Evolutionary conservation across 2,888 invertebrate species (phyloP).

Genomic region (Plebejus argus): DNA sequence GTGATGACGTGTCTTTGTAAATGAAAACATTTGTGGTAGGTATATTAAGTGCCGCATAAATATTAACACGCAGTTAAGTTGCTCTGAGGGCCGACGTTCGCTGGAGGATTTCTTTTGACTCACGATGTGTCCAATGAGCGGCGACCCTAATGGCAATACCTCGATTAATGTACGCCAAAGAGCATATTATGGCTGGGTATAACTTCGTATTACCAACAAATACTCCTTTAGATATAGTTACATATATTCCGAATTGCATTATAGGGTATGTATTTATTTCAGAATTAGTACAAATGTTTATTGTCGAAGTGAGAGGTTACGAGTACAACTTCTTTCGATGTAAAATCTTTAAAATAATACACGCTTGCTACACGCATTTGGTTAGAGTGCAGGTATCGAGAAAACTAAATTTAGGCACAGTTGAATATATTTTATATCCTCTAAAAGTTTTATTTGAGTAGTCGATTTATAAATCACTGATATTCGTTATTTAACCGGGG

Average conservation of each 20-base stretch:
- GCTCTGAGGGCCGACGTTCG: not conserved
- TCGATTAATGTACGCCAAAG: conserved; percentile 45
- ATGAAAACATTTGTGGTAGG: conserved; percentile 13
- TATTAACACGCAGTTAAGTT: not conserved
- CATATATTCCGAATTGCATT: conserved; percentile 35
- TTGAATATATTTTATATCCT: too few relatives aligned
- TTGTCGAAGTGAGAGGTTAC: conserved; percentile 38
- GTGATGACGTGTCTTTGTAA: not conserved
- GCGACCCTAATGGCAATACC: conserved; percentile 29
- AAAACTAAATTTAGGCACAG: not conserved
- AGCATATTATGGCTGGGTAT: conserved; percentile 39
- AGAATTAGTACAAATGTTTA: conserved; percentile 43
- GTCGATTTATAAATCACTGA: too few relatives aligned
- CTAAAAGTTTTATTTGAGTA: too few relatives aligned
- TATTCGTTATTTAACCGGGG: too few relatives aligned
- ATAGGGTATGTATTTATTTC: conserved; percentile 40
- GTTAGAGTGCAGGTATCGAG: not conserved
- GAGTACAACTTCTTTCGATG: conserved; percentile 34
- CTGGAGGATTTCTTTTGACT: not conserved
- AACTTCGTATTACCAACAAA: conserved; percentile 44
- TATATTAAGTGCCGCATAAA: conserved; percentile 2
- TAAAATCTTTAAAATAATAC: conserved; percentile 4
- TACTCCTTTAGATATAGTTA: conserved; percentile 44
- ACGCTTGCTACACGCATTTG: conserved; percentile 21
- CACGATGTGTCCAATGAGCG: not conserved